Evolutionary conservation across 2,888 invertebrate genomes (phyloP).

Genomic region (Choreutis nemorana): DNA sequence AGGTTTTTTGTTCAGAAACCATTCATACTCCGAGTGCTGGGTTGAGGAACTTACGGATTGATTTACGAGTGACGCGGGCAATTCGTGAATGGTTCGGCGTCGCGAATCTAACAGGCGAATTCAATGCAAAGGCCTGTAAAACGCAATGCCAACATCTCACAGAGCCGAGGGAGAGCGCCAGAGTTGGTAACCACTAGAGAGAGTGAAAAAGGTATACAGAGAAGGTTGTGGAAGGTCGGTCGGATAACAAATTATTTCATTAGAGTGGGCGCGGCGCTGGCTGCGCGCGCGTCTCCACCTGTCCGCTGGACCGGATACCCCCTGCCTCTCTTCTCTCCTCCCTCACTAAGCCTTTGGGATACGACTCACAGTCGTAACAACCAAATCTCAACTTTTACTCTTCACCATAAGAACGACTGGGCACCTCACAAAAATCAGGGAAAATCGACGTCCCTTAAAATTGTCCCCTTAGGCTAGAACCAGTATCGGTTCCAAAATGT

Average conservation of each 20-base stretch:
- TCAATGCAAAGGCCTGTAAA: no score
- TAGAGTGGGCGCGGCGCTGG: slow-evolving; percentile 45
- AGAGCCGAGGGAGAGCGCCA: background rate
- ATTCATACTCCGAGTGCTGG: no score
- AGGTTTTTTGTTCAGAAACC: no score
- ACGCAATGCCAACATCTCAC: background rate
- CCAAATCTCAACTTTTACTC: slow-evolving; percentile 6
- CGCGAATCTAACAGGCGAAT: no score
- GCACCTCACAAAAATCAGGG: slow-evolving; percentile 11
- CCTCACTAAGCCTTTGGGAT: no score
- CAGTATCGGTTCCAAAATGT: slow-evolving; percentile 26
- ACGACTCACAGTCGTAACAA: slow-evolving; percentile 5
- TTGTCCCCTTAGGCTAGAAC: slow-evolving; percentile 27
- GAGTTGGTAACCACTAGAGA: background rate
- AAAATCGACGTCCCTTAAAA: slow-evolving; percentile 15
- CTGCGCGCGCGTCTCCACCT: slow-evolving; percentile 41
- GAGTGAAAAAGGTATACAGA: slow-evolving; percentile 18
- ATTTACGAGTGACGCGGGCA: no score
- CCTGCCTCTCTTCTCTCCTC: slow-evolving; percentile 25
- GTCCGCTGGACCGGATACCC: slow-evolving; percentile 54
- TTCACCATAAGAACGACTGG: slow-evolving; percentile 7
- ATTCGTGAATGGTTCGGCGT: no score
- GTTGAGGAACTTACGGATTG: no score
- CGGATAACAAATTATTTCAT: slow-evolving; percentile 51
- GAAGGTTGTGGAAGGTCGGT: slow-evolving; percentile 56